phyloP scores from a whole-genome alignment of 2,113 vertebrate species.

The Enhydra lutris region DNA sequence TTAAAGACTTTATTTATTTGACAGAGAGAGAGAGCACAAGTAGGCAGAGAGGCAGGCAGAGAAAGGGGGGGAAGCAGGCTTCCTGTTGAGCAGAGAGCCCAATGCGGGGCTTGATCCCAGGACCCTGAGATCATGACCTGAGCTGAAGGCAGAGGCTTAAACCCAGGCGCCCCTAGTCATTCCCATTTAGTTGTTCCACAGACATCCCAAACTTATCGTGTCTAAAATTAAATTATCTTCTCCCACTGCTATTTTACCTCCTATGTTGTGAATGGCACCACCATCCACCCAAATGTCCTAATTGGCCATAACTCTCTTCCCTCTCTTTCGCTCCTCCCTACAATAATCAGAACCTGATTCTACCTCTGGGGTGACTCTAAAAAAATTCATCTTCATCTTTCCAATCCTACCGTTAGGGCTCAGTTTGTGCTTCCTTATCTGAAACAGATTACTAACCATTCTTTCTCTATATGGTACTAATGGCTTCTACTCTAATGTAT shows the following conservation, averaged over 20 bases:
- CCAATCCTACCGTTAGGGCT: background rate
- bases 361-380: background rate
- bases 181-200: background rate
- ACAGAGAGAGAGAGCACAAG: no score
- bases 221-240: background rate
- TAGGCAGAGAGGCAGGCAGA: no score
- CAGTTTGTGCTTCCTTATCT: background rate
- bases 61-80: no score
- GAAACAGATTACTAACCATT: background rate
- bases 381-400: background rate
- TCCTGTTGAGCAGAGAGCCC: no score
- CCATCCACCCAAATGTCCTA: background rate
- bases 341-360: background rate
- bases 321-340: background rate
- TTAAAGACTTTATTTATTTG: background rate
- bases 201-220: background rate
- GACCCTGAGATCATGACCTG: no score
- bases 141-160: no score
- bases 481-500: background rate
- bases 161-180: background rate
- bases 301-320: background rate
- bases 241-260: background rate
- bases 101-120: no score
- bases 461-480: background rate
- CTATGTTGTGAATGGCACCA: background rate